Evolutionary conservation across 2,797 vertebrate species (phyloP), one percentile per base, ranked within the genome.

Genomic region (Zenarchopterus dispar): DNA sequence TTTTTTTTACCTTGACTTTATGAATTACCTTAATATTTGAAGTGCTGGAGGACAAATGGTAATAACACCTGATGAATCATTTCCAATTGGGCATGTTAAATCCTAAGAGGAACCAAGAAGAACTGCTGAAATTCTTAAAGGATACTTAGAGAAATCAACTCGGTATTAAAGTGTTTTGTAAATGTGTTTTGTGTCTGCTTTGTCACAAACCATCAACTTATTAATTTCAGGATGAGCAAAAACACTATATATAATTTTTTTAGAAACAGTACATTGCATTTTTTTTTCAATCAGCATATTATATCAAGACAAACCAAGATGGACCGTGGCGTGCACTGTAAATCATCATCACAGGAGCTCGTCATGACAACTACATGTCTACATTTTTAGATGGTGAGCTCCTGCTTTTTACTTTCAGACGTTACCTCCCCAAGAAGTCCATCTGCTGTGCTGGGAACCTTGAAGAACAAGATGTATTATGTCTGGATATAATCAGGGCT

Each of bases 401-500:
- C 53, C 51, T 36, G 49, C 59, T 75, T 31, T 53, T 72, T 49
- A 5, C n/a, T 28, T 33, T 68, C 55, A 67, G 70, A 67, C 22
- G 0, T 26, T 58, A 47, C 46, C 44, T 75, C 68, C 66, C 56
- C 60, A 18, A 62, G 51, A 56, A 46, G 73, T 71, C 61, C 5
- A 22, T 69, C 69, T 62, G 56, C 66, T 79, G 39, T 77, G 65
- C 78, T 74, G 65, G 45, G 73, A 80, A 72, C 61, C 64, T 56
- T 71, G 69, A 65, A 78, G 75, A 88, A 89, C 86, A 89, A 88
- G 78, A 81, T 46, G 56, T 71, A 84, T 85, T 86, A 87, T 86
- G 86, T 90, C 88, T 93, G 89, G 90, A 88, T 88, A 75, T 69
- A 73, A 90, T 93, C 87, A 88, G 53, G 62, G 85, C 73, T 74